Base-by-base conservation (phyloP, 2,888 invertebrate genomes). In the Caenorhabditis sulstoni region DNA sequence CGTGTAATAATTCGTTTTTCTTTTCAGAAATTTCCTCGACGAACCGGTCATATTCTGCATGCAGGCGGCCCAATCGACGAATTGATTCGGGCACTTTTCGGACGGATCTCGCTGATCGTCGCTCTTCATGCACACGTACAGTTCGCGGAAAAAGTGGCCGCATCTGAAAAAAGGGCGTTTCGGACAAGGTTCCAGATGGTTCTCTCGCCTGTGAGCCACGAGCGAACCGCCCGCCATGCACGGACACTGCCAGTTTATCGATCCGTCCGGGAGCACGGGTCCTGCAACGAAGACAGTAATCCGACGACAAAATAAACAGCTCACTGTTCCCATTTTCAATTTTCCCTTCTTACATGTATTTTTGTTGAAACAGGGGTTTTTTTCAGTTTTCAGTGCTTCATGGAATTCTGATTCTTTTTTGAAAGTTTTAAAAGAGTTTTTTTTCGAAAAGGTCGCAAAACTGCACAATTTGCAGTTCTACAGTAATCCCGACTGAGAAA, bases 181-280 rank as follows among this genome's bases (percentile, higher is more conserved):
- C 83, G 81, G 52, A 11, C 70, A 67, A 41, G 41, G 41, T 11
- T 41, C 11, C 14, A 11, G 41, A 41, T 4, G 11, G 41, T 11
- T 14, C 3, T 14, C 12, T 3, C 7, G 76, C 78, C 78, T 50
- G 59, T 84, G 84, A 29, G 84, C 82, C 0, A 82, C 82, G 16
- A 84, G 39, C 14, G 82, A 80, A 12, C 84, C 84, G 1, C 82
- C 82, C 7, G 79, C 82, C 84, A 84, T 84, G 52, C 84, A 84
- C 16, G 82, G 52, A 47, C 84, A 84, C 47, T 84, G 81, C 84
- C 84, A 84, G 62, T 84, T 84, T 49, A 84, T 84, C 0, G 77
- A 58, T 8, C 82, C 82, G 61, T 84, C 84, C 0, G 81, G 62
- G 23, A 84, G 70, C 0, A 55, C 29, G 9, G 84, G 84, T 44